Conservation (phyloP, 2,113 vertebrate genomes). For the Carassius auratus region DNA sequence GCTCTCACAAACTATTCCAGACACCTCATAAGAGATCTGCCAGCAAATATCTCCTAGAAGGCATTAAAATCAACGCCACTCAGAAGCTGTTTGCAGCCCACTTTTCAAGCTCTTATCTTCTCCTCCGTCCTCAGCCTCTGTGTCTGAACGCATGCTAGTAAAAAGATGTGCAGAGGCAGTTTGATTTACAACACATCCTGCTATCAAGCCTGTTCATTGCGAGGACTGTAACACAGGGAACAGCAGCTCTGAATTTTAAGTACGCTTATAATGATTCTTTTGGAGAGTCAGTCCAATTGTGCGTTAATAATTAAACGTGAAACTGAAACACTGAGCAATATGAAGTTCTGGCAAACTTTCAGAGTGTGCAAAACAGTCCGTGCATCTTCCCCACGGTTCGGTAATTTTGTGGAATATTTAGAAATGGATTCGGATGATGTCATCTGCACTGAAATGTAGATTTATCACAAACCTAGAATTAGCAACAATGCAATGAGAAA, state of each 20-base stretch:
- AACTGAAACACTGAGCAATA: neutral
- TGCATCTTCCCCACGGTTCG: neutral
- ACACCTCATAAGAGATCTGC: slow-evolving; percentile 46
- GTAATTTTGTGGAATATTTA: neutral
- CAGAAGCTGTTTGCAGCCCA: neutral
- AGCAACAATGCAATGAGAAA: neutral
- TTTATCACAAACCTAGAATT: neutral
- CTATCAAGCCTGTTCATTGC: neutral
- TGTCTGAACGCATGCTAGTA: neutral
- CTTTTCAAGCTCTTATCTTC: slow-evolving; percentile 1
- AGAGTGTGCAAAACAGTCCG: slow-evolving; percentile 8
- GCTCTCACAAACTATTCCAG: slow-evolving; percentile 42
- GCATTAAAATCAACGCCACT: slow-evolving; percentile 32
- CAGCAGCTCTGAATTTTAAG: slow-evolving; percentile 14
- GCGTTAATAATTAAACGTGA: slow-evolving; percentile 10
- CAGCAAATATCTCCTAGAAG: slow-evolving; percentile 23
- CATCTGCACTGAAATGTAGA: neutral
- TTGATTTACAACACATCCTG: neutral
- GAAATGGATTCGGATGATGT: neutral
- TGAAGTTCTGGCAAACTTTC: slow-evolving; percentile 27
- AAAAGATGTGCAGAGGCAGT: neutral
- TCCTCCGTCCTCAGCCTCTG: neutral
- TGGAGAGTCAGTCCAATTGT: slow-evolving; percentile 7
- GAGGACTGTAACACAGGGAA: neutral
- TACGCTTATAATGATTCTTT: slow-evolving; percentile 10